These are phyloP conservation scores for Spea multiplicata DNA, from an alignment of 2,113 vertebrate genomes.

Conservation along the genomic window DNA sequence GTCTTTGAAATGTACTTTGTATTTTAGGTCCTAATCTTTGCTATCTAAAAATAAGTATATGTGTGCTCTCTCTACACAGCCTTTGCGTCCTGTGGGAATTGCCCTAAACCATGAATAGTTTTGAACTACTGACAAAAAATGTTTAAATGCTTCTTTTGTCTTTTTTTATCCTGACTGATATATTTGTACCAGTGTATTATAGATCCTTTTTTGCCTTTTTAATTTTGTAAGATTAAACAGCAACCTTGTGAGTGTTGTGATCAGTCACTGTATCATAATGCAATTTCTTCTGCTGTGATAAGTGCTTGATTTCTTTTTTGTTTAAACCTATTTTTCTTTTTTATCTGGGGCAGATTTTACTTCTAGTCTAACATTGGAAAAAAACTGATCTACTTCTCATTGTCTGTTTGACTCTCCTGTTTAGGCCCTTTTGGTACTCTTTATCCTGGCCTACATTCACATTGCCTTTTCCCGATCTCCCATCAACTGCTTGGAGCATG, in stretches of 20 bases:
- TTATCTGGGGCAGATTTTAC: no score
- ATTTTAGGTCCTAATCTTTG: neutral
- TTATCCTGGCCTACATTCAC: conserved; percentile 97
- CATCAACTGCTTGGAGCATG: conserved; percentile 91
- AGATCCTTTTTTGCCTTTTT: no score
- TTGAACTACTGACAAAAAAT: no score
- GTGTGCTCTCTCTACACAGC: neutral
- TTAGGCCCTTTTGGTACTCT: conserved; percentile 92
- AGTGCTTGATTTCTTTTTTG: neutral
- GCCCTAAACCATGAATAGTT: no score
- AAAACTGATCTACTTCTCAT: neutral
- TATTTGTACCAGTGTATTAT: no score
- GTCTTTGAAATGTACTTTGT: neutral
- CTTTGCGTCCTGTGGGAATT: neutral
- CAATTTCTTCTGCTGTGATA: neutral
- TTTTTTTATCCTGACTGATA: no score
- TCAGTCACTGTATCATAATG: no score
- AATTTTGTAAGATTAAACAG: no score
- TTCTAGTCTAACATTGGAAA: no score
- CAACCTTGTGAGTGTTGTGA: no score
- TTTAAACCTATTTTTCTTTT: neutral
- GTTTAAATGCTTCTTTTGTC: no score
- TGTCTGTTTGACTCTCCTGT: neutral
- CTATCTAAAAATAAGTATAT: neutral
- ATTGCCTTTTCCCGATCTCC: conserved; percentile 95